These are phyloP conservation scores for Sebastes itinus DNA, from an alignment of 2,797 vertebrate species.

Conservation along the genomic window DNA sequence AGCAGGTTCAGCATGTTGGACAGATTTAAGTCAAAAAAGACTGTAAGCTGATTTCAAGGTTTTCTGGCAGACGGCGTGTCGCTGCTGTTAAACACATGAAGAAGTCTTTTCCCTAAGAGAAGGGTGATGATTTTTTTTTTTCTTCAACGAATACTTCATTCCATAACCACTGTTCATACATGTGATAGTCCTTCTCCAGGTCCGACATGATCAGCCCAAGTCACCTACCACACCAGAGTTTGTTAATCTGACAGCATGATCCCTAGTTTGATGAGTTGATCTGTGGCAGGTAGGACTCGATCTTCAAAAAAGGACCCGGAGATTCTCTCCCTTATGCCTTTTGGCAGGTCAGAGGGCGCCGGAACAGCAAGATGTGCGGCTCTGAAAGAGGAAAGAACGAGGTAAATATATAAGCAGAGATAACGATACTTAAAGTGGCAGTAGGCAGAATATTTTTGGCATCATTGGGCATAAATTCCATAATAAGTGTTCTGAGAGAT, in stretches of 20 bases:
- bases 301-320: constrained; percentile 45
- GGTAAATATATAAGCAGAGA: not conserved
- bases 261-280: constrained; percentile 21
- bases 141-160: constrained; percentile 36
- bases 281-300: constrained; percentile 34
- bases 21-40: constrained; percentile 38
- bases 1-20: constrained; percentile 54
- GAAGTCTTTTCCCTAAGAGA: constrained; percentile 41
- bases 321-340: constrained; percentile 54
- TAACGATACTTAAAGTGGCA: not conserved
- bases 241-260: constrained; percentile 29
- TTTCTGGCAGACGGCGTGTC: constrained; percentile 31
- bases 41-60: constrained; percentile 36
- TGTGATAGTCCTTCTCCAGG: constrained; percentile 53
- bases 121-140: not conserved
- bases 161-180: constrained; percentile 62
- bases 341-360: constrained; percentile 72
- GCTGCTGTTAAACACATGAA: constrained; percentile 28
- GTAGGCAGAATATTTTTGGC: not conserved
- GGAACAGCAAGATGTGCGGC: constrained; percentile 85
- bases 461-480: too few relatives aligned
- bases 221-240: constrained; percentile 21
- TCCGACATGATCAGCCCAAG: constrained; percentile 54
- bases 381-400: constrained; percentile 57
- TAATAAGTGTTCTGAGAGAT: too few relatives aligned